Evolutionary conservation across 2,888 invertebrate genomes (phyloP).

Genomic region (Oligia strigilis): DNA sequence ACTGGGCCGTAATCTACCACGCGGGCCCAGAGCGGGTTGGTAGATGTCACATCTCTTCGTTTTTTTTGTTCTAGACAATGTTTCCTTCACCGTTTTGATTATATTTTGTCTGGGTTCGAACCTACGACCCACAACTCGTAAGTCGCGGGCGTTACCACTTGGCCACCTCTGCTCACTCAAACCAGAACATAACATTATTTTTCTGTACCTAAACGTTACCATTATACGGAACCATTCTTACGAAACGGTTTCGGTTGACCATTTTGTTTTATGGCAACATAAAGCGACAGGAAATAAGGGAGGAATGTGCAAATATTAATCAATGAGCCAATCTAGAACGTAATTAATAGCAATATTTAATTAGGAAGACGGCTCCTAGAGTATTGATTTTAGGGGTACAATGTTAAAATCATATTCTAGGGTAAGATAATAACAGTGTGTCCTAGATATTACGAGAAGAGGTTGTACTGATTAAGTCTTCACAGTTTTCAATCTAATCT

Average conservation of each 20-base stretch:
- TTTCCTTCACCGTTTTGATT: too few relatives aligned
- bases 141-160: neutral
- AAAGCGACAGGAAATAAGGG: slow-evolving; percentile 7
- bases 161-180: neutral
- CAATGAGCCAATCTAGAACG: slow-evolving; percentile 31
- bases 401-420: slow-evolving; percentile 10
- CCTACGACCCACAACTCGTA: neutral
- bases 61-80: too few relatives aligned
- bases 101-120: neutral
- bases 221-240: slow-evolving; percentile 28
- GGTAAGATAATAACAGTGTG: neutral
- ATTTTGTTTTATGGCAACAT: slow-evolving; percentile 45
- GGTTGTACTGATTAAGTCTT: neutral
- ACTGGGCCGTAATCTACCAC: too few relatives aligned
- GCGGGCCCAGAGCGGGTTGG: too few relatives aligned
- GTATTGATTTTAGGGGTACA: slow-evolving; percentile 5
- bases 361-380: slow-evolving; percentile 1
- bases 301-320: slow-evolving; percentile 55
- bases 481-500: neutral
- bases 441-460: neutral
- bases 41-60: too few relatives aligned
- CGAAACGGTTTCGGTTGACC: neutral
- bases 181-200: neutral
- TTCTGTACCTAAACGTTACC: neutral
- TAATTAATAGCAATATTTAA: slow-evolving; percentile 43